Conservation (phyloP, 1,140 invertebrate genomes). For the Bombus pyrosoma region DNA sequence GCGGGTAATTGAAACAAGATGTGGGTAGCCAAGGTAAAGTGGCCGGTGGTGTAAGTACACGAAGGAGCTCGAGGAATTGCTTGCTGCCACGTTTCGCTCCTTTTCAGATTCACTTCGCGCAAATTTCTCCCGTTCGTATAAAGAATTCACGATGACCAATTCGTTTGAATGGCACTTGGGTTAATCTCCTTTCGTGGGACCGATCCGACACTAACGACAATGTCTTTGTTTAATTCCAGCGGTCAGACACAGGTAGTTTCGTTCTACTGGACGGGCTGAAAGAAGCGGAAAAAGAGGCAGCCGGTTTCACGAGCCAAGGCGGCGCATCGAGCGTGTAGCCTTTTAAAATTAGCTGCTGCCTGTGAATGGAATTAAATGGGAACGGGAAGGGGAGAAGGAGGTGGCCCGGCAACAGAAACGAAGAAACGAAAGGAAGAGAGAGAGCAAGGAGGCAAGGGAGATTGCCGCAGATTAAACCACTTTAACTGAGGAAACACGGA, state of each 20-base stretch:
- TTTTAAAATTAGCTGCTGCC: conserved; percentile 35
- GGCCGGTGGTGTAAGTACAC: no score
- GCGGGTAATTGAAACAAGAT: not conserved
- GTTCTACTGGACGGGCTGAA: not conserved
- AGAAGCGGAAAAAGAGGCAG: no score
- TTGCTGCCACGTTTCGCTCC: no score
- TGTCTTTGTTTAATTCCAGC: not conserved
- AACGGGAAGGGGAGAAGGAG: not conserved
- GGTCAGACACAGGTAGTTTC: not conserved
- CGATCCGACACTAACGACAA: not conserved
- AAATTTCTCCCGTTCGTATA: not conserved
- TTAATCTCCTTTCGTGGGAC: not conserved
- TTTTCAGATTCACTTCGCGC: not conserved
- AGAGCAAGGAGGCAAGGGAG: not conserved
- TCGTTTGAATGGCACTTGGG: not conserved
- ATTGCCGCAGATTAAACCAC: conserved; percentile 36
- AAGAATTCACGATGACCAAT: conserved; percentile 1
- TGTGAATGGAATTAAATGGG: conserved; percentile 39
- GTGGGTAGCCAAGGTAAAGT: no score
- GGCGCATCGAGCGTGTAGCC: conserved; percentile 5
- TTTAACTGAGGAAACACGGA: conserved; percentile 11
- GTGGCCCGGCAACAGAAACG: not conserved
- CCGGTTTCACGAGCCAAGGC: not conserved
- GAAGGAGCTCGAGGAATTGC: no score
- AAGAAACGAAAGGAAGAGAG: not conserved